Conservation (phyloP, 2,888 invertebrate species). For the Nomada fucata region DNA sequence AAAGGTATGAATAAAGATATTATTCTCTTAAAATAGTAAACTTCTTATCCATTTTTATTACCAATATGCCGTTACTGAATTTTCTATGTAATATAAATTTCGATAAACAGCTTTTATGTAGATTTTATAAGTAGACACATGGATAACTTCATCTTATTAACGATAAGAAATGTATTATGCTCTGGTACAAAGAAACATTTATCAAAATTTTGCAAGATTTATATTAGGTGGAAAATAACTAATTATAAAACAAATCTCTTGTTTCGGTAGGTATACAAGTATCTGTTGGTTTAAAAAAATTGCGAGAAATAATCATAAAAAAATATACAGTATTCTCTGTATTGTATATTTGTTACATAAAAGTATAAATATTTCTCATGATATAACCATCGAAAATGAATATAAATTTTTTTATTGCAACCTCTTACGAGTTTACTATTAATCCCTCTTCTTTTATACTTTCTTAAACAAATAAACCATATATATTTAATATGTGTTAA, state of each 20-base stretch:
- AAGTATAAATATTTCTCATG: background rate
- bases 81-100: too few species aligned
- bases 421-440: background rate
- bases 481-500: background rate
- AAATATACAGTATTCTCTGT: background rate
- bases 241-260: background rate
- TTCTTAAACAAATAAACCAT: background rate
- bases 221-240: background rate
- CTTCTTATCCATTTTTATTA: background rate
- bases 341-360: background rate
- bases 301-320: background rate
- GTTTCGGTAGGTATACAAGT: background rate
- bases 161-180: background rate
- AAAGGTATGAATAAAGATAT: background rate
- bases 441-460: background rate
- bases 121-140: too few species aligned
- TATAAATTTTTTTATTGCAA: background rate
- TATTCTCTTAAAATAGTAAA: background rate
- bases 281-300: background rate
- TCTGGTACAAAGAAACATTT: background rate
- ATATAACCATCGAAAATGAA: background rate
- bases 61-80: too few species aligned
- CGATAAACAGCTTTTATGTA: too few species aligned
- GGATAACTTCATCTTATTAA: background rate
- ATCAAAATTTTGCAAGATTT: background rate